phyloP scores from a whole-genome alignment of 2,797 vertebrate species.

The Coluber constrictor region DNA sequence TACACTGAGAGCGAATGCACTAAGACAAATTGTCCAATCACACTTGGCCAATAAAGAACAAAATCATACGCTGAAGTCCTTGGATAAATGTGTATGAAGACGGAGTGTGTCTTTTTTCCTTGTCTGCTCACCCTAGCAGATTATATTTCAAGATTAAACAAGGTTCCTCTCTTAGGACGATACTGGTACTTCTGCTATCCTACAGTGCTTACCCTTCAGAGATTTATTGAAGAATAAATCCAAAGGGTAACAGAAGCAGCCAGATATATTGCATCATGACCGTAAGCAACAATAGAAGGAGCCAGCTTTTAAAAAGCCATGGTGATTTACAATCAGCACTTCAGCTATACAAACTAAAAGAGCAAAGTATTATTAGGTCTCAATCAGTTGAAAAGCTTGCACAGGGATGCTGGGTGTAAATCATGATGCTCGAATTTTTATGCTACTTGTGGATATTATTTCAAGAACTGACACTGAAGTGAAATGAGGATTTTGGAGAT shows the following conservation, averaged over 20 bases:
- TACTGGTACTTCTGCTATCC: neutral
- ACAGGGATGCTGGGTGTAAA: neutral
- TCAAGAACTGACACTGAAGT: neutral
- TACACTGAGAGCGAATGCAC: too few species aligned
- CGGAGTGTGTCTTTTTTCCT: neutral
- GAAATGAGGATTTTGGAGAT: neutral
- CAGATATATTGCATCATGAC: neutral
- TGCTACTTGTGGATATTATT: neutral
- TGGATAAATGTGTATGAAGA: neutral
- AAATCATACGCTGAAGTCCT: neutral
- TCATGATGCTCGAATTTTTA: neutral
- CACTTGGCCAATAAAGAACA: neutral
- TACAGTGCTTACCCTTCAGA: neutral
- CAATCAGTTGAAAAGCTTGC: constrained; percentile 14
- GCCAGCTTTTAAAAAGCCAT: neutral
- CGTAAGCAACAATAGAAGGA: neutral
- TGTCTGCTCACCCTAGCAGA: neutral
- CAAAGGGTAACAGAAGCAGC: neutral
- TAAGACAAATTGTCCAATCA: too few species aligned
- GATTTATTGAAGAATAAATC: neutral
- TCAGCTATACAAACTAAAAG: neutral
- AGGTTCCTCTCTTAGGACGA: neutral
- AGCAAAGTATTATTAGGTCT: neutral
- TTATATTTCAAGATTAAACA: neutral
- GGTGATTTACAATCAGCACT: neutral